These are phyloP conservation scores for Lepas anatifera DNA, from an alignment of 2,888 invertebrate genomes.

Conservation along the genomic window DNA sequence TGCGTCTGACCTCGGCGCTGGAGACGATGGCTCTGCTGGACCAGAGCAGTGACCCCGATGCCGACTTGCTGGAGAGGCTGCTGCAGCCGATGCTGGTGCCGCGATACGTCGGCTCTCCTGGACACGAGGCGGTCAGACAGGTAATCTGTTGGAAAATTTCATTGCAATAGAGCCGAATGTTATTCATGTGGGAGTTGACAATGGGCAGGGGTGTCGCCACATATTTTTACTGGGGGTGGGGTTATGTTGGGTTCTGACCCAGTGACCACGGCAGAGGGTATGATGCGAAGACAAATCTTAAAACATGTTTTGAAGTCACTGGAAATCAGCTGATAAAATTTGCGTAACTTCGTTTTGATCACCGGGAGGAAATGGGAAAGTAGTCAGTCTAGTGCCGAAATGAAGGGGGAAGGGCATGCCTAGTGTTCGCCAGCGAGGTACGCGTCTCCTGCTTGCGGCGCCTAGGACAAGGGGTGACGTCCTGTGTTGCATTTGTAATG, in stretches of 20 bases:
- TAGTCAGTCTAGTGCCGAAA: too few species aligned
- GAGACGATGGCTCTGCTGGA: background rate
- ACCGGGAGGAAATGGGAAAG: too few species aligned
- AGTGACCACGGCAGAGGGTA: too few species aligned
- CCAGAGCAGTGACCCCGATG: background rate
- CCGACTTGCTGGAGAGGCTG: conserved; percentile 47
- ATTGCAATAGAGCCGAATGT: background rate
- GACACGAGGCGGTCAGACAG: conserved; percentile 53
- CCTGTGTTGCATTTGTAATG: too few species aligned
- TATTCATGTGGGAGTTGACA: background rate
- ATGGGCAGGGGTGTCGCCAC: too few species aligned
- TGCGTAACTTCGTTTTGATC: too few species aligned
- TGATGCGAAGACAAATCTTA: background rate
- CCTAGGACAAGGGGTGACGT: too few species aligned
- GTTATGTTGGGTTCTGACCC: too few species aligned
- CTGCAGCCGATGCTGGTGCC: conserved; percentile 65
- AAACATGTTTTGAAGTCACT: background rate
- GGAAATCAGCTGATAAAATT: background rate
- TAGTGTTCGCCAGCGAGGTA: too few species aligned
- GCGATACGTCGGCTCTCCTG: conserved; percentile 66
- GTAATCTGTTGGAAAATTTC: conserved; percentile 35
- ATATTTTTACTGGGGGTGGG: background rate
- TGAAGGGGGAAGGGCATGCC: too few species aligned
- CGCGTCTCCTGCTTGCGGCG: too few species aligned
- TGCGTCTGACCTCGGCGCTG: background rate